Evolutionary conservation across 2,888 invertebrate genomes (phyloP).

Genomic region (Galeopsomyia nigrocyanea): DNA sequence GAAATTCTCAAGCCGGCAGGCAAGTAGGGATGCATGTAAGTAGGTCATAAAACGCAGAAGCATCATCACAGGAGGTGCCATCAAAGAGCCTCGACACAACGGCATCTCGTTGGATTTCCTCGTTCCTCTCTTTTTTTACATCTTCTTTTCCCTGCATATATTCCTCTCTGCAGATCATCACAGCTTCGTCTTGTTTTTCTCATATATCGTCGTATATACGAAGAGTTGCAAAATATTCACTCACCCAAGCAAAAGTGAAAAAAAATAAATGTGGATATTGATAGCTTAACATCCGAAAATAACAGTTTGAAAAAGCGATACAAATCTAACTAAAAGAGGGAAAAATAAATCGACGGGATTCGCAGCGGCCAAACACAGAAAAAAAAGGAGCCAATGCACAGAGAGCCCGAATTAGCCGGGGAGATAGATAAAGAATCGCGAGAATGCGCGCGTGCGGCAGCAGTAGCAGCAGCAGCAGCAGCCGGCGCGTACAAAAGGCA

Average conservation of each 20-base stretch:
- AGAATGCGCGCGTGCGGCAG: conserved; percentile 5
- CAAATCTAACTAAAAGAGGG: no score
- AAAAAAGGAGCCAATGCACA: no score
- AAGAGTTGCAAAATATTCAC: no score
- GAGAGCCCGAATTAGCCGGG: not conserved
- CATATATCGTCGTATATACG: no score
- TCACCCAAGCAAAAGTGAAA: no score
- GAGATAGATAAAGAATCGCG: conserved; percentile 13
- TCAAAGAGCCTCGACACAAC: conserved; percentile 51
- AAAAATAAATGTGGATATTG: no score
- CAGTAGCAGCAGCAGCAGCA: no score
- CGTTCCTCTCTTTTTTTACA: conserved; percentile 15
- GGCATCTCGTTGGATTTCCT: conserved; percentile 47
- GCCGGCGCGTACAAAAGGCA: conserved; percentile 2
- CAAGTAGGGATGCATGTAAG: conserved; percentile 48
- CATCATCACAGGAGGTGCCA: conserved; percentile 49
- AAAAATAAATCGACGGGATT: no score
- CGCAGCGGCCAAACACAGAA: no score
- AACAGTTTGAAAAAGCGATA: no score
- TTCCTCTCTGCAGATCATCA: not conserved
- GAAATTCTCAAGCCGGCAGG: conserved; percentile 28
- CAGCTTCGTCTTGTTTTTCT: no score
- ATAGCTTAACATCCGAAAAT: no score
- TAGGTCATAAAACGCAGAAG: conserved; percentile 54
- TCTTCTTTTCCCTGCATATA: conserved; percentile 10